Conservation (phyloP, 2,888 invertebrate species). For the Lamproptera curius region DNA sequence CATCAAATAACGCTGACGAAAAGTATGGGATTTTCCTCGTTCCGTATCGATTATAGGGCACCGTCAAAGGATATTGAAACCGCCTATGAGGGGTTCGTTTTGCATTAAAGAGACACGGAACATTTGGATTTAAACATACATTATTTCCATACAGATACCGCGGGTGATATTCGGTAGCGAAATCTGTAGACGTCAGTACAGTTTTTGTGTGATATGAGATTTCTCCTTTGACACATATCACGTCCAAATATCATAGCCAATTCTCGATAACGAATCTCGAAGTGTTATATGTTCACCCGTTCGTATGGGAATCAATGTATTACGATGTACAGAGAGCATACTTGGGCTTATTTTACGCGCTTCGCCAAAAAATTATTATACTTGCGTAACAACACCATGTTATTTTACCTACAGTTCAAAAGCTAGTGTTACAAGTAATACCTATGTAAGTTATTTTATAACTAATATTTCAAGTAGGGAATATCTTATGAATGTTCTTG, state of each 20-base stretch:
- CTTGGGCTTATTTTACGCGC: too few relatives aligned
- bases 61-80: slow-evolving; percentile 21
- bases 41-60: slow-evolving; percentile 11
- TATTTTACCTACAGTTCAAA: too few relatives aligned
- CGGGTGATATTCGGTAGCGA: slow-evolving; percentile 5
- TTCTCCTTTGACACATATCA: slow-evolving; percentile 7
- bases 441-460: too few relatives aligned
- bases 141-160: slow-evolving; percentile 9
- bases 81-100: neutral
- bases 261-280: too few relatives aligned
- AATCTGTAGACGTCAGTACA: neutral
- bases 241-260: neutral
- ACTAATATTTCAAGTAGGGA: too few relatives aligned
- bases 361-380: too few relatives aligned
- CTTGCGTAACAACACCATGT: too few relatives aligned
- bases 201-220: neutral
- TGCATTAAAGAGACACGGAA: slow-evolving; percentile 8
- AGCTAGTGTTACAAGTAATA: too few relatives aligned
- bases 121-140: slow-evolving; percentile 13
- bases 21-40: slow-evolving; percentile 1
- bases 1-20: neutral
- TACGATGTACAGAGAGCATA: too few relatives aligned
- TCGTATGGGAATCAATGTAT: too few relatives aligned
- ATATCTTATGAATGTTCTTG: too few relatives aligned
- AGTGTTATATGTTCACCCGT: too few relatives aligned